phyloP scores from a whole-genome alignment of 2,888 invertebrate genomes.

The Drosophila gaucha region DNA sequence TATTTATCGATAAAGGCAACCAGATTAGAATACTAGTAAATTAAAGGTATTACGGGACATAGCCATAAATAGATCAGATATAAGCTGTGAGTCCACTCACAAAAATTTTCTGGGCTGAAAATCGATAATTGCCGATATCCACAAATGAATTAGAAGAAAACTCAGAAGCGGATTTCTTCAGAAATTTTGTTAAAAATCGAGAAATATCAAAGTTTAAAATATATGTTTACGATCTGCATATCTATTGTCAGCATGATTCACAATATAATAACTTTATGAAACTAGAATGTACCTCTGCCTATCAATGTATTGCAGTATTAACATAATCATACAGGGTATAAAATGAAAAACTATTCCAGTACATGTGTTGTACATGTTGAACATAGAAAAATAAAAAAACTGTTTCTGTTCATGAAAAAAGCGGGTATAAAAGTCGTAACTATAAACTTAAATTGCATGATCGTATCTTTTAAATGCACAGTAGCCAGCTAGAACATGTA shows the following conservation, averaged over 20 bases:
- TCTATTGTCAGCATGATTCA: neutral
- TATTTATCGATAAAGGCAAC: neutral
- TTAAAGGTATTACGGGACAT: too few relatives aligned
- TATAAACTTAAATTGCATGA: slow-evolving; percentile 60
- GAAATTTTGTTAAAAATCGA: too few relatives aligned
- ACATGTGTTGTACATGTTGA: slow-evolving; percentile 4
- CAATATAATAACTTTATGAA: neutral
- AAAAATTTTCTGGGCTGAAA: too few relatives aligned
- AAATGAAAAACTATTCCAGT: neutral
- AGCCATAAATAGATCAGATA: too few relatives aligned
- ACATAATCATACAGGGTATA: neutral
- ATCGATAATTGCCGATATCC: too few relatives aligned
- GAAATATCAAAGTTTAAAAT: too few relatives aligned
- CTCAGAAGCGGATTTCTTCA: too few relatives aligned
- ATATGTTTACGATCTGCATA: neutral
- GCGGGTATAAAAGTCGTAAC: slow-evolving; percentile 30
- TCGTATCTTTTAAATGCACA: slow-evolving; percentile 41
- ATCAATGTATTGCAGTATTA: too few relatives aligned
- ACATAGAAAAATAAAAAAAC: slow-evolving; percentile 9
- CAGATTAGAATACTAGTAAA: neutral
- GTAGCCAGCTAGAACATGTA: neutral
- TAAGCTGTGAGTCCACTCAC: too few relatives aligned
- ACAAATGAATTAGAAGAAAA: too few relatives aligned
- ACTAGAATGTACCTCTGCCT: neutral
- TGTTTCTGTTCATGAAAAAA: slow-evolving; percentile 24